Evolutionary conservation across 1,140 invertebrate species (phyloP).

Genomic region (Dysdera silvatica): DNA sequence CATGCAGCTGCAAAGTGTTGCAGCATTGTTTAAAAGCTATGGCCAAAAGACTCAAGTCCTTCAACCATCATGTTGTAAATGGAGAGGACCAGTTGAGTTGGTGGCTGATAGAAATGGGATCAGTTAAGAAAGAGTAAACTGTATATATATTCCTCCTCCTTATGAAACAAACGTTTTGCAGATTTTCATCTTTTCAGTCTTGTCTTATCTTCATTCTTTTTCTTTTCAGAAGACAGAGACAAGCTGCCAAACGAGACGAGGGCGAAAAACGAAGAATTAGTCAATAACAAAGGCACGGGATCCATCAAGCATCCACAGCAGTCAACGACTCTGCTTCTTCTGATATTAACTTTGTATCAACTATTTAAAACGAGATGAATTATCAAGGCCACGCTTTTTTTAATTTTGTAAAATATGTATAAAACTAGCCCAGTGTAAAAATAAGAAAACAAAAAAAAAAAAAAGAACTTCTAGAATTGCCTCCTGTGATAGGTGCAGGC

Average conservation of each 20-base stretch:
- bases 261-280: slow-evolving; percentile 83
- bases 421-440: slow-evolving; percentile 21
- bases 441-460: slow-evolving; percentile 14
- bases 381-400: not conserved
- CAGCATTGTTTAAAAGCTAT: too few relatives aligned
- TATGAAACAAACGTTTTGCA: not conserved
- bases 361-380: slow-evolving; percentile 23
- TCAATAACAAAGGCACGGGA: slow-evolving; percentile 49
- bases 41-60: too few relatives aligned
- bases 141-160: too few relatives aligned
- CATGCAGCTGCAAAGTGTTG: too few relatives aligned
- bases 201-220: slow-evolving; percentile 30
- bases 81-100: too few relatives aligned
- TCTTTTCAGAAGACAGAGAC: slow-evolving; percentile 65
- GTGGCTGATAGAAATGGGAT: too few relatives aligned
- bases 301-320: slow-evolving; percentile 12
- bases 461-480: slow-evolving; percentile 7
- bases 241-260: slow-evolving; percentile 77
- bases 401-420: not conserved
- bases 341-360: slow-evolving; percentile 17
- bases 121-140: too few relatives aligned
- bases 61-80: too few relatives aligned
- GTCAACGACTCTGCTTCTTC: slow-evolving; percentile 6
- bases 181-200: not conserved
- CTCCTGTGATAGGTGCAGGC: slow-evolving; percentile 30